Conservation (phyloP, 2,888 invertebrate species). For the Heteromurus nitidus region DNA sequence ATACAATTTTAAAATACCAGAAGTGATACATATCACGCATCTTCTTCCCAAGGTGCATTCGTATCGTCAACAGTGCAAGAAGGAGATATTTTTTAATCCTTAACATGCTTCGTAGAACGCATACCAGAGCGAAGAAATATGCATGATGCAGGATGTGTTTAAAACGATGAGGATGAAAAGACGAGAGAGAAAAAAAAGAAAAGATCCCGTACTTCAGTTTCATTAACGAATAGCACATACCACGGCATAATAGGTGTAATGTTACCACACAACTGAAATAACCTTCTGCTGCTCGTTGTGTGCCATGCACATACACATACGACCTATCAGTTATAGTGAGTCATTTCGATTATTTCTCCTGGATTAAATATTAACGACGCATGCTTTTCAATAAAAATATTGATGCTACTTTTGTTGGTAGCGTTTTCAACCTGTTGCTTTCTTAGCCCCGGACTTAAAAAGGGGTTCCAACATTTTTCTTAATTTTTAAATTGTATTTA, state of each 20-base stretch:
- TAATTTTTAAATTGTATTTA: too few species aligned
- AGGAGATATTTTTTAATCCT: constrained; percentile 40
- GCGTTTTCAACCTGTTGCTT: constrained; percentile 36
- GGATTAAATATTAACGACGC: constrained; percentile 43
- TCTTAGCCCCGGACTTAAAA: too few species aligned
- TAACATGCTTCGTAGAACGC: constrained; percentile 48
- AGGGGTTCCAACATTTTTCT: too few species aligned
- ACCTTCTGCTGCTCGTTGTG: constrained; percentile 29
- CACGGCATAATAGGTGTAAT: constrained; percentile 1
- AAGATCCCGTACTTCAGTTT: constrained; percentile 63
- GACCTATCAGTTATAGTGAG: constrained; percentile 46
- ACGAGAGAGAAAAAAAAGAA: constrained; percentile 14
- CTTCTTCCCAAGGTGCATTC: not conserved
- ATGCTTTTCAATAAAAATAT: constrained; percentile 29
- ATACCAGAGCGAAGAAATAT: constrained; percentile 59
- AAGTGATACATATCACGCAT: not conserved
- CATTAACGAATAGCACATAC: constrained; percentile 60
- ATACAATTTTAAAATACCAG: too few species aligned
- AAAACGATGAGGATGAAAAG: constrained; percentile 46
- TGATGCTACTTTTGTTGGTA: constrained; percentile 48
- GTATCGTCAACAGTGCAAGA: constrained; percentile 13
- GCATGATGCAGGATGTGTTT: constrained; percentile 59
- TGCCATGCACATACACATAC: constrained; percentile 55
- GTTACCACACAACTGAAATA: constrained; percentile 15
- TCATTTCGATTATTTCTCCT: constrained; percentile 56